Percentiles rank a stretch among this genome's conserved stretches.
Evolutionary conservation across 1,140 invertebrate genomes (phyloP).

Genomic region (Trichonephila inaurata): DNA sequence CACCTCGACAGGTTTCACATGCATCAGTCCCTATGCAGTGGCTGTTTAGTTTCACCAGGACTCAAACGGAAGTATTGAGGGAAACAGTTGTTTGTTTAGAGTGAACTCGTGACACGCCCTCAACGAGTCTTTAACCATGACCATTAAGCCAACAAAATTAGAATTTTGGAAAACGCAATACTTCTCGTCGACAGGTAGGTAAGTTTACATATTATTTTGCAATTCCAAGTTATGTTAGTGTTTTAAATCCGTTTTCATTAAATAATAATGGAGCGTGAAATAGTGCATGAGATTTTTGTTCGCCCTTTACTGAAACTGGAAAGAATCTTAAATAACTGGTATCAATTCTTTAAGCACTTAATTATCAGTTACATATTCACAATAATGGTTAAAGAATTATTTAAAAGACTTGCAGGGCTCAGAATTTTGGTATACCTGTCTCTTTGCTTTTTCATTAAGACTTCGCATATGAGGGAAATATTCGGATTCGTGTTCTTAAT

Average conservation of each 20-base stretch:
- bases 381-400: neutral
- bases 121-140: no score
- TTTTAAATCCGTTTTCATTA: neutral
- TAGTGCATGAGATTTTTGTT: neutral
- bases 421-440: neutral
- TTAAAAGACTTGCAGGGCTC: neutral
- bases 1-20: no score
- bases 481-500: neutral
- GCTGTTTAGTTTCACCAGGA: no score
- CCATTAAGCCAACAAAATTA: no score
- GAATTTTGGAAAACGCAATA: no score
- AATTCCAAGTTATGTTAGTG: neutral
- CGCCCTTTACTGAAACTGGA: neutral
- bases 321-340: neutral
- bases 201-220: no score
- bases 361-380: neutral
- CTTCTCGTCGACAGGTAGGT: no score
- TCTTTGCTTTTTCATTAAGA: neutral
- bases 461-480: neutral
- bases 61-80: no score
- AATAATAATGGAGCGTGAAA: slow-evolving; percentile 7
- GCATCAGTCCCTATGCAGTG: no score
- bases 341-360: neutral
- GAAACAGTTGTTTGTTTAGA: no score
- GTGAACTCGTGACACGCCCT: no score